Conservation (phyloP, 2,888 invertebrate species). For the Lasioglossum zephyrum region DNA sequence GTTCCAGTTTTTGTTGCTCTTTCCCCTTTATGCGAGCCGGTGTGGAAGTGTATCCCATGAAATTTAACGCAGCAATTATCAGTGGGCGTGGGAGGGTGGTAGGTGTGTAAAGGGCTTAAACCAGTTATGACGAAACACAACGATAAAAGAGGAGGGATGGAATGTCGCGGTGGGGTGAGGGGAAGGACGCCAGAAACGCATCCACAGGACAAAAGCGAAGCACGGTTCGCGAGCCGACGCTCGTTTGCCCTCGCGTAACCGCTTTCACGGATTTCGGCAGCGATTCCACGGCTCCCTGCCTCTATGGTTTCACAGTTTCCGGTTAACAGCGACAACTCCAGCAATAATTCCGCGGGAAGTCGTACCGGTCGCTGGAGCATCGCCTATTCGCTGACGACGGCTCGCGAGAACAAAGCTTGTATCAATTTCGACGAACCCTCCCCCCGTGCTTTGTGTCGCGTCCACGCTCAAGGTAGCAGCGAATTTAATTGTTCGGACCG, state of each 20-base stretch:
- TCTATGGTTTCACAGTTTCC: slow-evolving; percentile 52
- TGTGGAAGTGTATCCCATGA: slow-evolving; percentile 25
- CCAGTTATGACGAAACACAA: slow-evolving; percentile 27
- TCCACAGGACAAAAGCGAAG: slow-evolving; percentile 36
- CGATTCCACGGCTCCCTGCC: slow-evolving; percentile 45
- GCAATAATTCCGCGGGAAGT: slow-evolving; percentile 58
- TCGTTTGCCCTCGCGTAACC: slow-evolving; percentile 52
- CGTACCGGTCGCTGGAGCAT: slow-evolving; percentile 20
- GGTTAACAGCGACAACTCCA: slow-evolving; percentile 61
- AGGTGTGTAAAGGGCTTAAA: slow-evolving; percentile 10
- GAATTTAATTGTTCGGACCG: slow-evolving; percentile 1
- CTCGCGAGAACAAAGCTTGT: slow-evolving; percentile 28
- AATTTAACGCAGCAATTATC: slow-evolving; percentile 41
- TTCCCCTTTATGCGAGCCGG: background rate
- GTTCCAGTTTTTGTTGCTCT: background rate
- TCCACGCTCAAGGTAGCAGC: background rate
- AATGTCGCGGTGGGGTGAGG: background rate
- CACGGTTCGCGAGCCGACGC: slow-evolving; percentile 28
- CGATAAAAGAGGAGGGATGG: slow-evolving; percentile 21
- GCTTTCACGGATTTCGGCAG: slow-evolving; percentile 59
- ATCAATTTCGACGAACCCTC: slow-evolving; percentile 35
- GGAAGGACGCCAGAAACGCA: background rate
- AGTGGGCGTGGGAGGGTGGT: background rate
- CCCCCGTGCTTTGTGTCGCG: background rate
- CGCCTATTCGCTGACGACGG: slow-evolving; percentile 29